phyloP scores from a whole-genome alignment of 2,888 invertebrate genomes.

The Mactromeris polynyma region DNA sequence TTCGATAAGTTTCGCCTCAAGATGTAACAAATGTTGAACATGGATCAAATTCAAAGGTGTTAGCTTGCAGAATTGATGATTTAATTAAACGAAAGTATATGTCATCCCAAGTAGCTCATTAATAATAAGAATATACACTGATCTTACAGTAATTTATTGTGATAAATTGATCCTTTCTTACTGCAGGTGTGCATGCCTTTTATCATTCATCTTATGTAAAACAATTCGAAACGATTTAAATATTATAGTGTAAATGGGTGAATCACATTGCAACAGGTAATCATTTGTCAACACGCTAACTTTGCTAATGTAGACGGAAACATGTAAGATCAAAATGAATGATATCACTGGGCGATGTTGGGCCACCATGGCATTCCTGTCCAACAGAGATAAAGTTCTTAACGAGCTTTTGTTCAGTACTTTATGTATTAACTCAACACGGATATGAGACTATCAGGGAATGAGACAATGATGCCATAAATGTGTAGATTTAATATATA shows the following conservation, averaged over 20 bases:
- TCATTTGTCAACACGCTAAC: background rate
- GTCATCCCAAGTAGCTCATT: slow-evolving; percentile 8
- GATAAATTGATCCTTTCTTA: background rate
- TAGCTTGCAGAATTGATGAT: slow-evolving; percentile 29
- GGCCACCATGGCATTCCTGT: too few relatives aligned
- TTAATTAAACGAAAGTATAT: slow-evolving; percentile 26
- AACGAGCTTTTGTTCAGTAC: too few relatives aligned
- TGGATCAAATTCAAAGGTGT: slow-evolving; percentile 8
- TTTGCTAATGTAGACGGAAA: background rate
- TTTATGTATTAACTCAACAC: too few relatives aligned
- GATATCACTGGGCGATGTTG: too few relatives aligned
- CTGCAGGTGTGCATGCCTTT: slow-evolving; percentile 23
- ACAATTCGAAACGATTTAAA: slow-evolving; percentile 3
- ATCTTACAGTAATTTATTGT: background rate
- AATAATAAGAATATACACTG: slow-evolving; percentile 18
- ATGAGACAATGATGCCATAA: too few relatives aligned
- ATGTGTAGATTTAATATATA: too few relatives aligned
- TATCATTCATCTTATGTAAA: slow-evolving; percentile 27
- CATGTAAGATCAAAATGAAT: background rate
- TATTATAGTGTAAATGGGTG: background rate
- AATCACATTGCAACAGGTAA: background rate
- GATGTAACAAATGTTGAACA: background rate
- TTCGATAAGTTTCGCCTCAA: background rate
- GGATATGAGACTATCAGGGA: too few relatives aligned
- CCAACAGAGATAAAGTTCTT: too few relatives aligned